Evolutionary conservation across 2,888 invertebrate genomes (phyloP).

Genomic region (Lysandra bellargus): DNA sequence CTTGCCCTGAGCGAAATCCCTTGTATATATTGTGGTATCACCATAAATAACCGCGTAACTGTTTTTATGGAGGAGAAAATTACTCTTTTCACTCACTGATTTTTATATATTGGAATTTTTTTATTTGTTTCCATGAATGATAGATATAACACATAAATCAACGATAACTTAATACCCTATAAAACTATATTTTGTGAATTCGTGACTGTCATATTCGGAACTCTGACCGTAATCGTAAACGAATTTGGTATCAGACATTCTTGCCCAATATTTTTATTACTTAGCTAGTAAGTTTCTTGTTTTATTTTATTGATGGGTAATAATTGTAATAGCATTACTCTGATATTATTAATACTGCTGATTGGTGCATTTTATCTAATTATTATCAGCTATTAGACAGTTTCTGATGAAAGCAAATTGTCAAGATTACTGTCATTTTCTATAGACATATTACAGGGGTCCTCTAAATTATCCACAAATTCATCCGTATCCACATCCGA

Average conservation of each 20-base stretch:
- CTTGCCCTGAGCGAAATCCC: slow-evolving; percentile 71
- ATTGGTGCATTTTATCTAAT: no score
- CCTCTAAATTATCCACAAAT: background rate
- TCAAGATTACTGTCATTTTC: no score
- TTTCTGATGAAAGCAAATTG: no score
- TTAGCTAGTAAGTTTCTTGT: no score
- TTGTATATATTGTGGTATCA: slow-evolving; percentile 77
- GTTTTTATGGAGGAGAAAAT: slow-evolving; percentile 74
- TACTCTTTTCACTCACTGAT: slow-evolving; percentile 63
- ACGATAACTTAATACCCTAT: slow-evolving; percentile 22
- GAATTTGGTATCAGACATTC: background rate
- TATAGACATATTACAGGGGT: background rate
- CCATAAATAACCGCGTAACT: slow-evolving; percentile 77
- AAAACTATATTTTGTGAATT: background rate
- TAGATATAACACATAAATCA: slow-evolving; percentile 23
- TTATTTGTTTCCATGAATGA: slow-evolving; percentile 29
- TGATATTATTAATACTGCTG: no score
- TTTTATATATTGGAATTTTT: slow-evolving; percentile 52
- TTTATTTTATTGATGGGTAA: no score
- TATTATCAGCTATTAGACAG: no score
- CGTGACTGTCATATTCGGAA: background rate
- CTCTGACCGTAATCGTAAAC: background rate
- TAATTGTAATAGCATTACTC: no score
- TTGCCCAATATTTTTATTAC: background rate
- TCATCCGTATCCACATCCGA: background rate